These are phyloP conservation scores for Poeciliopsis turneri DNA, from an alignment of 2,797 vertebrate genomes.

Conservation along the genomic window DNA sequence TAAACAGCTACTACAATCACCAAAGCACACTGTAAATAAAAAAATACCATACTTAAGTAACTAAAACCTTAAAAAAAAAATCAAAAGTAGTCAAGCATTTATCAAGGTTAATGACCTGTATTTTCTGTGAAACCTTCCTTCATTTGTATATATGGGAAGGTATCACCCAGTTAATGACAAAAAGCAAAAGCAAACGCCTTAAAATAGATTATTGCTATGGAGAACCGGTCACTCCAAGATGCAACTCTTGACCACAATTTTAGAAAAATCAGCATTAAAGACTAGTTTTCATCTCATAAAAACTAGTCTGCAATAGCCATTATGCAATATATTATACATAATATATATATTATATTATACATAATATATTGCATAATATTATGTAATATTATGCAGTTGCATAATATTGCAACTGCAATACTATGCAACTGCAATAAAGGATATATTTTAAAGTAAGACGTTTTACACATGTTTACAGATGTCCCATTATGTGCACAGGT, in stretches of 20 bases:
- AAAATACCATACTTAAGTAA: background rate
- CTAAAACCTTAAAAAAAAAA: background rate
- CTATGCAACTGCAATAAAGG: too few relatives aligned
- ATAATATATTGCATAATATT: too few relatives aligned
- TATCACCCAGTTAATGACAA: too few relatives aligned
- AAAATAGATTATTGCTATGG: background rate
- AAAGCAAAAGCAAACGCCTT: background rate
- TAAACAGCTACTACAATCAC: conserved; percentile 42
- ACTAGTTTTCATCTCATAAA: background rate
- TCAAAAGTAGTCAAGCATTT: background rate
- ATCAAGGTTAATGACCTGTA: background rate
- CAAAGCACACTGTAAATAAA: background rate
- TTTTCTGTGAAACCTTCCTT: background rate
- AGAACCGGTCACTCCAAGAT: background rate
- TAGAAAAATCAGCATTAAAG: background rate
- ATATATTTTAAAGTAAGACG: too few relatives aligned
- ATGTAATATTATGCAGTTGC: too few relatives aligned
- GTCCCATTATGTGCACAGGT: too few relatives aligned
- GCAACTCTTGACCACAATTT: background rate
- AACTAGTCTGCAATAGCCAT: too few relatives aligned
- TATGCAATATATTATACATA: too few relatives aligned
- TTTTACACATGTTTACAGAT: too few relatives aligned
- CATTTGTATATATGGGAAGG: background rate
- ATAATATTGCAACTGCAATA: too few relatives aligned
- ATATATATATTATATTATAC: too few relatives aligned